Evolutionary conservation across 2,113 vertebrate species (phyloP), one percentile per base, ranked within the genome.

Genomic region (Pachypanchax playfairii): DNA sequence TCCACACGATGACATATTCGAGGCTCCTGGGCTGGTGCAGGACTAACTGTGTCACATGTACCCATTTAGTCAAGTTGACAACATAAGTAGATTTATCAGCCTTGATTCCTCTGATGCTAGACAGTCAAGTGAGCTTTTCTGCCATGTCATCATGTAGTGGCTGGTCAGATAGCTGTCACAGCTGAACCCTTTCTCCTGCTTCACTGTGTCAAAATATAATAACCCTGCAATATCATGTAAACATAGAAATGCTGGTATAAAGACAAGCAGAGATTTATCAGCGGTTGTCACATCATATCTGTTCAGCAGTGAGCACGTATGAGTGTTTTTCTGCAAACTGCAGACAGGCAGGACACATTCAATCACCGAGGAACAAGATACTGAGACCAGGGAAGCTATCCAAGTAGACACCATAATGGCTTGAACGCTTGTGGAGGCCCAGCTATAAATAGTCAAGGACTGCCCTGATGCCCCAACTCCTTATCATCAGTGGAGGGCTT

Each of bases 371-470:
- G 26, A 54, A 70, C 36, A 51, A 62, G 68, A 66, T 68, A 70
- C 65, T 47, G 65, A 75, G 70, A 61, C 60, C 42, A 38, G 41
- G 75, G 74, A 83, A 73, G 58, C 66, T 46, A 50, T 83, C 73
- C 60, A 69, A 85, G 79, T 22, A 83, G 78, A 90, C 82, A 79
- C 59, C 71, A 83, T 75, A 80, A 88, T 60, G 71, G 72, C 78
- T 78, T 53, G 18, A 77, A 59, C 65, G 79, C 85, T 80, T 66
- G 52, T 71, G 75, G 74, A 84, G 80, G 83, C 75, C 57, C 52
- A 51, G 74, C 83, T 92, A 92, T 88, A 91, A 90, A 92, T 92
- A 93, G 83, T 75, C 66, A 76, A 85, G 77, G 85, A 85, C 79
- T 90, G 73, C 87, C 87, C 82, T 83, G 75, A 82, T 80, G 76